Percentiles rank a stretch among this genome's conserved stretches.
Evolutionary conservation across 2,113 vertebrate species (phyloP).

Genomic region (Lates calcarifer): DNA sequence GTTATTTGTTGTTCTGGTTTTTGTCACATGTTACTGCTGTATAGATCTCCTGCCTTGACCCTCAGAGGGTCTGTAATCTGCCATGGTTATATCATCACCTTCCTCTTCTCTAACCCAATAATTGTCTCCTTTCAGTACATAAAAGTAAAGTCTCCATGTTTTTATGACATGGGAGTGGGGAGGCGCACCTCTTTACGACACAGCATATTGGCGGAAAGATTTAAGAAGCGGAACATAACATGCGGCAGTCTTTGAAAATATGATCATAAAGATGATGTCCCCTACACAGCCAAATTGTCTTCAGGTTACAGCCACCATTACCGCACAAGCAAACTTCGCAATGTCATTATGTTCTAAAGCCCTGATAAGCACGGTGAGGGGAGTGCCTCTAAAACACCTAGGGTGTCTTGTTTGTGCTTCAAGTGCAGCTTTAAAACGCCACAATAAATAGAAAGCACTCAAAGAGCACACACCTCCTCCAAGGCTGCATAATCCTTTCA

Average conservation of each 20-base stretch:
- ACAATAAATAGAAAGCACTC: conserved; percentile 30
- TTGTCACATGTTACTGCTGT: neutral
- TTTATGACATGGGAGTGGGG: conserved; percentile 57
- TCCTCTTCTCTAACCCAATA: conserved; percentile 39
- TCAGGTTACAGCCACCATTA: conserved; percentile 64
- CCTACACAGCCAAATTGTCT: conserved; percentile 45
- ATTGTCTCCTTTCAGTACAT: conserved; percentile 57
- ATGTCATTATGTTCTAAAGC: conserved; percentile 53
- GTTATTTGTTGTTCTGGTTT: neutral
- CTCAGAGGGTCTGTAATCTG: conserved; percentile 4
- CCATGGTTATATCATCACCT: conserved; percentile 5
- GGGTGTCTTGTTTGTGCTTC: conserved; percentile 58
- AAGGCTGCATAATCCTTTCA: neutral
- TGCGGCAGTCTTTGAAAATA: conserved; percentile 60
- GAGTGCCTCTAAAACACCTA: conserved; percentile 47
- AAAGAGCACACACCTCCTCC: neutral
- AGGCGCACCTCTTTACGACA: conserved; percentile 63
- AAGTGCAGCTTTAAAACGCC: conserved; percentile 37
- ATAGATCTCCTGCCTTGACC: conserved; percentile 19
- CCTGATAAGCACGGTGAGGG: conserved; percentile 47
- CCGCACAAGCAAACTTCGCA: conserved; percentile 51
- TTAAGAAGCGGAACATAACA: conserved; percentile 65
- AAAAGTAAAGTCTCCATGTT: conserved; percentile 62
- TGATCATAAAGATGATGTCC: conserved; percentile 66
- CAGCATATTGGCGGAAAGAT: conserved; percentile 64